phyloP scores from a whole-genome alignment of 2,113 vertebrate genomes.

The Sylvietta virens region DNA sequence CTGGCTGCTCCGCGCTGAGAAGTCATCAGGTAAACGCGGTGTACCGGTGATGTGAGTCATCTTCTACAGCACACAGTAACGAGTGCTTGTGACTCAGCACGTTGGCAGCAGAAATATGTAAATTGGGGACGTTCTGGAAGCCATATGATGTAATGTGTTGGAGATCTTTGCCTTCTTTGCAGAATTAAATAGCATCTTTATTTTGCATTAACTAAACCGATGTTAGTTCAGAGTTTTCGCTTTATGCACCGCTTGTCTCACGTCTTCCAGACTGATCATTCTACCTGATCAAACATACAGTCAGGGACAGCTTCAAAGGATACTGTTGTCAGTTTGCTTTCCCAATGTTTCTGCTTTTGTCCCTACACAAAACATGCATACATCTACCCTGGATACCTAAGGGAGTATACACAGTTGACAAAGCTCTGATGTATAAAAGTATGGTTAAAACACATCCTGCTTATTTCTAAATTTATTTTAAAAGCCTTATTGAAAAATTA shows the following conservation, averaged over 20 bases:
- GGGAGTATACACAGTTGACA: neutral
- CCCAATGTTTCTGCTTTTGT: neutral
- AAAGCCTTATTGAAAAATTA: neutral
- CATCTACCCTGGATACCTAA: neutral
- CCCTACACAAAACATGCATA: fast-evolving
- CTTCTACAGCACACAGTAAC: neutral
- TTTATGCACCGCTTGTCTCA: fast-evolving
- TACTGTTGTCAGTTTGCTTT: neutral
- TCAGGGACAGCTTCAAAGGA: neutral
- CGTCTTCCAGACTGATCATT: neutral
- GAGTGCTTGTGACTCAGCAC: slow-evolving; percentile 20
- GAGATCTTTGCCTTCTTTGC: neutral
- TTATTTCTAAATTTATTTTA: neutral
- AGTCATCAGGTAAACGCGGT: neutral
- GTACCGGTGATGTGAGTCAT: neutral
- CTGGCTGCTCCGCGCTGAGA: too few relatives aligned
- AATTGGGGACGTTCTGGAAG: neutral
- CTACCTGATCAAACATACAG: neutral
- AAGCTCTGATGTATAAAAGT: neutral
- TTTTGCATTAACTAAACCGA: neutral
- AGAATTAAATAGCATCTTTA: neutral
- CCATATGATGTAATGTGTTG: neutral
- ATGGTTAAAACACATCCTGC: neutral
- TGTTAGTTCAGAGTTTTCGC: neutral
- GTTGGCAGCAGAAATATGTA: neutral